These are phyloP conservation scores for Sebastes matsubarae DNA, from an alignment of 2,797 vertebrate genomes.

Conservation along the genomic window DNA sequence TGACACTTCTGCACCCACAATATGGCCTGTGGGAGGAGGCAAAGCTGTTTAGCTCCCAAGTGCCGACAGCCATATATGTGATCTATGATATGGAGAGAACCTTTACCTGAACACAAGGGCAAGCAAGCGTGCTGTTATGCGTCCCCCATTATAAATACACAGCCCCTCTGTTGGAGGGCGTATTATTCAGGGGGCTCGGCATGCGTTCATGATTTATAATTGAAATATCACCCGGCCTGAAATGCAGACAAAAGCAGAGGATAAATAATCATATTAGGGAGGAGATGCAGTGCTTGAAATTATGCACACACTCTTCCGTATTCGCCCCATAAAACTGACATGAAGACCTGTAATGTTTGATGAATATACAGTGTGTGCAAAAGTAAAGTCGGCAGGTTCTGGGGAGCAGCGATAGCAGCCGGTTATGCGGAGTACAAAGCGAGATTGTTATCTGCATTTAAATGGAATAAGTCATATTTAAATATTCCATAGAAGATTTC, in stretches of 20 bases:
- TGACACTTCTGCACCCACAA: constrained; percentile 43
- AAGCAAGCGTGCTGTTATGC: constrained; percentile 25
- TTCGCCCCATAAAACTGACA: constrained; percentile 77
- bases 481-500: constrained; percentile 1
- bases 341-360: constrained; percentile 66
- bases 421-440: background rate
- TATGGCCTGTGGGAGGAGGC: constrained; percentile 28
- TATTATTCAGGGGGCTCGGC: constrained; percentile 58
- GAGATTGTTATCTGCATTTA: constrained; percentile 6
- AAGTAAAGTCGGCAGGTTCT: constrained; percentile 29
- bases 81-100: constrained; percentile 51
- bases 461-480: constrained; percentile 3
- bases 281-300: constrained; percentile 68
- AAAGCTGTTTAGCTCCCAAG: constrained; percentile 38
- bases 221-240: constrained; percentile 59
- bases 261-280: constrained; percentile 76
- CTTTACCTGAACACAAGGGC: constrained; percentile 60
- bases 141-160: constrained; percentile 43
- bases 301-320: constrained; percentile 69
- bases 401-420: background rate
- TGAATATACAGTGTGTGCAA: constrained; percentile 31
- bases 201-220: constrained; percentile 64
- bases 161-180: constrained; percentile 33
- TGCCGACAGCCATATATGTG: constrained; percentile 34
- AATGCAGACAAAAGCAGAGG: constrained; percentile 59